Conservation (phyloP, 2,888 invertebrate species). For the Leptothorax acervorum region DNA sequence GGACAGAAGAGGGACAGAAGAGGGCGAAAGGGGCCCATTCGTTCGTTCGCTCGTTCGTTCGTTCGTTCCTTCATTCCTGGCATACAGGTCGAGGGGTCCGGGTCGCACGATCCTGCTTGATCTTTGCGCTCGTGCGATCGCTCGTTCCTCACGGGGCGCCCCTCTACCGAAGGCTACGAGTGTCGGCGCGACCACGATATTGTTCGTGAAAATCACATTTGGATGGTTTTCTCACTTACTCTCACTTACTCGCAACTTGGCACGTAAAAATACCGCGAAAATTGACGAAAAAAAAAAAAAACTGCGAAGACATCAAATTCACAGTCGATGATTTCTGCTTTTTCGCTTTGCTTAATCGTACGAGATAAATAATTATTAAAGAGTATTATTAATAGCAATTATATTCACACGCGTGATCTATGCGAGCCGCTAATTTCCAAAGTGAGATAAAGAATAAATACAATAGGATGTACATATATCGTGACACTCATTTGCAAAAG, state of each 20-base stretch:
- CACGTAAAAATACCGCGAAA: not conserved
- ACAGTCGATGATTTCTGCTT: not conserved
- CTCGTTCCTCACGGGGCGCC: conserved; percentile 76
- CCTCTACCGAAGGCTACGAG: conserved; percentile 72
- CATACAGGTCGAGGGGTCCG: conserved; percentile 84
- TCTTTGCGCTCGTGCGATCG: conserved; percentile 85
- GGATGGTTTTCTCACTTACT: not conserved
- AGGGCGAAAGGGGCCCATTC: conserved; percentile 69
- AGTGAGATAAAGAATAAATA: not conserved
- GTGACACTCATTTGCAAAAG: not conserved
- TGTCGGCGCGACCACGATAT: conserved; percentile 58
- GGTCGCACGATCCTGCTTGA: conserved; percentile 85
- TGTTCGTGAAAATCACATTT: conserved; percentile 60
- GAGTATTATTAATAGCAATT: not conserved
- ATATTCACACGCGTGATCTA: not conserved
- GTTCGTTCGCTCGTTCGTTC: conserved; percentile 68
- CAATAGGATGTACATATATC: not conserved
- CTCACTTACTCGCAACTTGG: not conserved
- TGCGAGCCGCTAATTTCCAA: not conserved
- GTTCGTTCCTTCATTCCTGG: conserved; percentile 72
- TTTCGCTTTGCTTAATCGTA: not conserved
- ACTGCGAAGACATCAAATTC: not conserved
- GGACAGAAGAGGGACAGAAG: conserved; percentile 64
- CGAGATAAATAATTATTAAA: not conserved
- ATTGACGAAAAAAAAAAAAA: not conserved